Evolutionary conservation across 2,797 vertebrate genomes (phyloP), one percentile per base, ranked within the genome.

Genomic region (Hydrolagus colliei): DNA sequence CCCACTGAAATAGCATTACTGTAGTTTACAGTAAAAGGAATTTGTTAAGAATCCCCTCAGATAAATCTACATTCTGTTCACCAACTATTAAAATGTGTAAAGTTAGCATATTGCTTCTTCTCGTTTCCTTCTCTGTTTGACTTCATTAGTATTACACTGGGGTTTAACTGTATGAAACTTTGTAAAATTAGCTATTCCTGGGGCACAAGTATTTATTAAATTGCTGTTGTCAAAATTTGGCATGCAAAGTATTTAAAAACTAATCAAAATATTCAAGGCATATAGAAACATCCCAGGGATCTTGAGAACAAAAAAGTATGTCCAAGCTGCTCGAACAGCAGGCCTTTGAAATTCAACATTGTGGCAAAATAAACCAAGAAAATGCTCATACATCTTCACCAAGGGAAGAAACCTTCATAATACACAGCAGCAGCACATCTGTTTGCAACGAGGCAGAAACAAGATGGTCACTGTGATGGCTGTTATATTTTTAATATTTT

Each of bases 401-500:
- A 93, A 90, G 90, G 91, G 88, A 92, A 92, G 89, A 87, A 91
- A 90, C 71, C 89, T 89, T 90, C 89, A 90, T 90, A 90, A 92
- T 89, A 91, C 93, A 92, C 79, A 84, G 32, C 90, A 92, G 92
- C 91, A 91, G 91, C 89, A 93, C 92, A 92, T 91, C 92, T 92
- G 92, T 91, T 92, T 93, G 91, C 90, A 89, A 89, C 87, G 91
- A 91, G 92, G 89, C 92, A 92, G 90, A 35, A 1, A 71, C 32
- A 86, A 91, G 93, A 93, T 93, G 93, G 94, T 94, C 93, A 94
- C 90, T 6, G 0, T 89, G 91, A 91, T 87, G 90, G 91, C 92
- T 93, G 93, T 91, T 92, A 91, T 88, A 89, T 90, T 91, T n/a
- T 94, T 92, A 93, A 93, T 93, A 93, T 94, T 94, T 93, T 94